phyloP scores from a whole-genome alignment of 2,113 vertebrate genomes.

The Strigops habroptila region DNA sequence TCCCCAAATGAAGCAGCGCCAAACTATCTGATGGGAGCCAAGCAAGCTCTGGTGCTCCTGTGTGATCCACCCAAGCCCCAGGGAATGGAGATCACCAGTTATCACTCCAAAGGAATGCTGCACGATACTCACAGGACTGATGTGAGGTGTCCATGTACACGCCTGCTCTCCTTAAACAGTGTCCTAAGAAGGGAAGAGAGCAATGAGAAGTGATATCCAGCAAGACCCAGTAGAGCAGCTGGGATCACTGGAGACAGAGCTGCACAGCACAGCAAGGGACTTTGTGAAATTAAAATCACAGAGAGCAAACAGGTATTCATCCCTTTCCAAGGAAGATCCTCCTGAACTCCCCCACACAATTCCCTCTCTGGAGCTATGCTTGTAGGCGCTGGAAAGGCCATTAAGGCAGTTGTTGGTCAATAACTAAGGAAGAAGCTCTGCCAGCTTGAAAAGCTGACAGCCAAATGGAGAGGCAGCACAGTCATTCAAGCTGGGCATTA shows the following conservation, averaged over 20 bases:
- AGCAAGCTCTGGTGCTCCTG: conserved; percentile 36
- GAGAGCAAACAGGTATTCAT: background rate
- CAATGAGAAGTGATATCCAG: conserved; percentile 46
- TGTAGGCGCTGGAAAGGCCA: background rate
- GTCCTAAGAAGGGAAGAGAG: conserved; percentile 73
- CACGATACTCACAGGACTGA: conserved; percentile 80
- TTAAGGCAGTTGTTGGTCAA: background rate
- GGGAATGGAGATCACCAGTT: conserved; percentile 34
- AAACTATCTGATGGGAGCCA: background rate
- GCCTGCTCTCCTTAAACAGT: conserved; percentile 85
- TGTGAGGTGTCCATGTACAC: conserved; percentile 74
- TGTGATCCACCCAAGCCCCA: conserved; percentile 34
- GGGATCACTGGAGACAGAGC: conserved; percentile 60
- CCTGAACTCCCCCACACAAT: background rate
- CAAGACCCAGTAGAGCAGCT: conserved; percentile 56
- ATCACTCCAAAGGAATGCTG: conserved; percentile 26
- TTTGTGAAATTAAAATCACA: background rate
- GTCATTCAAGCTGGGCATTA: background rate
- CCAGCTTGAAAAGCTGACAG: background rate
- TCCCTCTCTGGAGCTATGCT: background rate
- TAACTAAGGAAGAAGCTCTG: background rate
- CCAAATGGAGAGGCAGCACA: background rate
- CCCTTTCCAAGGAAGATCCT: background rate
- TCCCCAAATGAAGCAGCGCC: background rate
- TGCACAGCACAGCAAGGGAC: conserved; percentile 38